Percentiles rank a stretch among this genome's conserved stretches.
Evolutionary conservation across 2,113 vertebrate species (phyloP).

Genomic region (Serilophus lunatus): DNA sequence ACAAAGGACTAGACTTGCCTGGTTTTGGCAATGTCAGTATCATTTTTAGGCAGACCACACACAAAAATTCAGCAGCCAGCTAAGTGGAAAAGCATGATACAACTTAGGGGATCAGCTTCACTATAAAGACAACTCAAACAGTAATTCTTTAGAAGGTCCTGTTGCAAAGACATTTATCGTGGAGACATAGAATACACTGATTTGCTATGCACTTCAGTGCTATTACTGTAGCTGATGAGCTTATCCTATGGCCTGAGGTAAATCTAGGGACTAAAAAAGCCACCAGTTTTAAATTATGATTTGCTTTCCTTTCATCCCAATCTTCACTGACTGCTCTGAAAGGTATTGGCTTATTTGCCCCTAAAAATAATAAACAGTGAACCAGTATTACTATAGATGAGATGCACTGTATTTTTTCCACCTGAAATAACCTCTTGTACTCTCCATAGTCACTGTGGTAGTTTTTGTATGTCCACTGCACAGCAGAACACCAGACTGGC

Average conservation of each 20-base stretch:
- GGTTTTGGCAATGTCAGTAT: not conserved
- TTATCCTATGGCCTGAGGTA: not conserved
- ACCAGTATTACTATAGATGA: not conserved
- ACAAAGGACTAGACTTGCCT: not conserved
- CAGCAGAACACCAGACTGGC: not conserved
- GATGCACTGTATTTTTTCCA: not conserved
- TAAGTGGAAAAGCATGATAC: not conserved
- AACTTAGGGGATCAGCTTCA: not conserved
- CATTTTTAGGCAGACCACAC: not conserved
- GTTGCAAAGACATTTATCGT: not conserved
- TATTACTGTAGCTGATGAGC: rapidly evolving
- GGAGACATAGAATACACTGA: not conserved
- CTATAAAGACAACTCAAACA: not conserved
- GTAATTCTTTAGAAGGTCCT: not conserved
- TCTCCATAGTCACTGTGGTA: not conserved
- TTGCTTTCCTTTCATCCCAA: not conserved
- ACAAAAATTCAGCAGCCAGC: not conserved
- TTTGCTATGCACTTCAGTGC: not conserved
- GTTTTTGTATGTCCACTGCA: not conserved
- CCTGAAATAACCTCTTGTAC: not conserved
- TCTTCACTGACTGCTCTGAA: constrained; percentile 11
- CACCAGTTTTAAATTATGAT: not conserved
- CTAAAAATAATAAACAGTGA: not conserved
- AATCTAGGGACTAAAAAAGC: not conserved
- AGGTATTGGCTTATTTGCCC: not conserved